Evolutionary conservation across 2,888 invertebrate species (phyloP).

Genomic region (Napeogenes inachia): DNA sequence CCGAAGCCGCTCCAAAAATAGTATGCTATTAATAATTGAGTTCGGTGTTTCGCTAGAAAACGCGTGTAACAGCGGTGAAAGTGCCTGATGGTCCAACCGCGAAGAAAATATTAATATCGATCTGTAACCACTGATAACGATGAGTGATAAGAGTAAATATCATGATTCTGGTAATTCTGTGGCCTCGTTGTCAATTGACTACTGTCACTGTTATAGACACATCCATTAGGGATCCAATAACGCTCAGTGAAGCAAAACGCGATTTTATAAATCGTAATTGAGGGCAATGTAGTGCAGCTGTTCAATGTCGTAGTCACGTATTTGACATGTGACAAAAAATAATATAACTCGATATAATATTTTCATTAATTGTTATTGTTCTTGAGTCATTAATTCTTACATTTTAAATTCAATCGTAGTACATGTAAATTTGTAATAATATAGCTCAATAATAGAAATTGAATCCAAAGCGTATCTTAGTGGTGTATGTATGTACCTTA

Average conservation of each 20-base stretch:
- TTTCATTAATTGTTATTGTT: too few species aligned
- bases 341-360: slow-evolving; percentile 2
- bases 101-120: slow-evolving; percentile 70
- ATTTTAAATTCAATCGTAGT: too few species aligned
- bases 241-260: slow-evolving; percentile 40
- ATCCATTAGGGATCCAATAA: slow-evolving; percentile 50
- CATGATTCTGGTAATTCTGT: slow-evolving; percentile 30
- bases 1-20: slow-evolving; percentile 77
- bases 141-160: slow-evolving; percentile 48
- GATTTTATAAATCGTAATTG: slow-evolving; percentile 43
- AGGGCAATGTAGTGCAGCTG: slow-evolving; percentile 40
- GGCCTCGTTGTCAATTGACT: slow-evolving; percentile 37
- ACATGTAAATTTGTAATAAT: too few species aligned
- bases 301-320: slow-evolving; percentile 33
- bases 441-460: too few species aligned
- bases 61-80: slow-evolving; percentile 81
- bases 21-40: slow-evolving; percentile 78
- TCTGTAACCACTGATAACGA: slow-evolving; percentile 54
- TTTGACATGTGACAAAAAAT: slow-evolving; percentile 31
- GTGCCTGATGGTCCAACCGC: slow-evolving; percentile 76
- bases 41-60: slow-evolving; percentile 78
- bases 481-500: not conserved
- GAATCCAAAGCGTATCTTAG: not conserved
- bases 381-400: too few species aligned
- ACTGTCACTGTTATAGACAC: slow-evolving; percentile 50